Conservation (phyloP, 2,888 invertebrate genomes). For the Drosophila affinis region DNA sequence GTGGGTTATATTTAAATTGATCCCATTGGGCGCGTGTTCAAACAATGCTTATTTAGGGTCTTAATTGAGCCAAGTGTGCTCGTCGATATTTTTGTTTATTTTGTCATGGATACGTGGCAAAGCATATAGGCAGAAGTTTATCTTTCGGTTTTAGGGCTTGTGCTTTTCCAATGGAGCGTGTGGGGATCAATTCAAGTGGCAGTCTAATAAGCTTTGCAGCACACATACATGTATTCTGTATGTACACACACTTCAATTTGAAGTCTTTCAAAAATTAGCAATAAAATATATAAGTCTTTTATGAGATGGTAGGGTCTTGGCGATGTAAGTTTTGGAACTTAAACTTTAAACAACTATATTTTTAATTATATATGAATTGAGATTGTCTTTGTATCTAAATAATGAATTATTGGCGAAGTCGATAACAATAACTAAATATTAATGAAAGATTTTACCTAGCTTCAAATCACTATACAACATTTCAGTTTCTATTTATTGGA, state of each 20-base stretch:
- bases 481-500: too few relatives aligned
- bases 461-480: too few relatives aligned
- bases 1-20: slow-evolving; percentile 66
- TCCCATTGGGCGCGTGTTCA: slow-evolving; percentile 67
- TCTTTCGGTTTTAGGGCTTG: background rate
- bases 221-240: too few relatives aligned
- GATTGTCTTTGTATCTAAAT: too few relatives aligned
- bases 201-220: slow-evolving; percentile 2
- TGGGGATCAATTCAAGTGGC: slow-evolving; percentile 1
- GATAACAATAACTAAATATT: too few relatives aligned
- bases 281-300: background rate
- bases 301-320: background rate
- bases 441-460: too few relatives aligned
- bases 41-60: slow-evolving; percentile 59
- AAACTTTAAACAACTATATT: too few relatives aligned
- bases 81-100: slow-evolving; percentile 23
- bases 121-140: slow-evolving; percentile 39
- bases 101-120: slow-evolving; percentile 41
- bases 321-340: too few relatives aligned
- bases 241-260: background rate
- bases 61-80: slow-evolving; percentile 40
- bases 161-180: background rate
- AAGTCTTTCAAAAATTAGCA: background rate
- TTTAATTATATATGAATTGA: too few relatives aligned
- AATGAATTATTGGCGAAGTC: too few relatives aligned